A percentile compares a stretch with the other conserved stretches of the same genome.
Evolutionary conservation across 2,888 invertebrate species (phyloP).

Genomic region (Ptychoptera contaminata): DNA sequence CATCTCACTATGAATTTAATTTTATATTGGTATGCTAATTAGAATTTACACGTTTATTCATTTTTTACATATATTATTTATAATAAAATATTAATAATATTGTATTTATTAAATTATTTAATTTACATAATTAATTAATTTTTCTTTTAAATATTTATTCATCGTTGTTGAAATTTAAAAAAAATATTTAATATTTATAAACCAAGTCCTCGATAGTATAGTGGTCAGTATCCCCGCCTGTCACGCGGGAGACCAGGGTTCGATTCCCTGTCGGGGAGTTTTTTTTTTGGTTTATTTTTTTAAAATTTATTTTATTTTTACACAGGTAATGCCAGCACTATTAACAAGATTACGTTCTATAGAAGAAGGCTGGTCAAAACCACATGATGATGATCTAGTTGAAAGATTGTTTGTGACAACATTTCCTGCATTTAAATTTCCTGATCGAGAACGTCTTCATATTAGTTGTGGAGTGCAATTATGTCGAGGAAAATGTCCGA

Average conservation of each 20-base stretch:
- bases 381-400: conserved; percentile 27
- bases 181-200: no score
- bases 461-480: conserved; percentile 60
- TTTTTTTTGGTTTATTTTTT: neutral
- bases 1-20: no score
- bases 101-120: no score
- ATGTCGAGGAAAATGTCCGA: conserved; percentile 55
- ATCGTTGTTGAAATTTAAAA: no score
- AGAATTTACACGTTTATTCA: no score
- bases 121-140: no score
- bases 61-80: no score
- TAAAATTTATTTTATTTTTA: conserved; percentile 3
- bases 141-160: no score
- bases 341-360: conserved; percentile 22
- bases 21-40: no score
- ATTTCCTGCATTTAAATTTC: conserved; percentile 72
- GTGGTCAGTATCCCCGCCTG: conserved; percentile 10
- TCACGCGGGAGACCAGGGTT: conserved; percentile 11
- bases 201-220: conserved; percentile 9
- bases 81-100: no score
- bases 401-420: conserved; percentile 35
- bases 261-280: conserved; percentile 9
- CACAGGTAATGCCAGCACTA: conserved; percentile 29
- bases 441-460: conserved; percentile 60
- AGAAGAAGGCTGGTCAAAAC: conserved; percentile 31